phyloP scores from a whole-genome alignment of 2,888 invertebrate species.

The Actias luna region DNA sequence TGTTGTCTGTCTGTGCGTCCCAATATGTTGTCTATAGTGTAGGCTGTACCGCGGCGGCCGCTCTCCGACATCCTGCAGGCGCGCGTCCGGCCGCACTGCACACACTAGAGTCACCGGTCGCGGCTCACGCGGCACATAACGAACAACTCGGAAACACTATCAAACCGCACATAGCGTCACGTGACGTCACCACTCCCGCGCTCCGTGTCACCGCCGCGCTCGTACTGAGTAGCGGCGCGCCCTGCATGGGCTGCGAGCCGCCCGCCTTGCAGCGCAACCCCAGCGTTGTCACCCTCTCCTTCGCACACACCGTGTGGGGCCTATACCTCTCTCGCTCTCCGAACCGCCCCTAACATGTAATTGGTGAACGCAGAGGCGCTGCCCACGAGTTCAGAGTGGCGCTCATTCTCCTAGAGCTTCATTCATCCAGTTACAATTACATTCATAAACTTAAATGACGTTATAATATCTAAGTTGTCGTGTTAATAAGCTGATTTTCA shows the following conservation, averaged over 20 bases:
- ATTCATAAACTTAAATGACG: not conserved
- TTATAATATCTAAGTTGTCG: not conserved
- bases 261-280: not conserved
- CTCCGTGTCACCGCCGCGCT: constrained; percentile 1
- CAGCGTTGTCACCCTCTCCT: not conserved
- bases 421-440: not conserved
- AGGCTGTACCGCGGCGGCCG: constrained; percentile 63
- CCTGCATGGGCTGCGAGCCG: not conserved
- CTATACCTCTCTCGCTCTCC: not conserved
- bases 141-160: not conserved
- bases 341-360: constrained; percentile 17
- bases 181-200: constrained; percentile 3
- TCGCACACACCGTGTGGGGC: not conserved
- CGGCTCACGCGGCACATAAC: constrained; percentile 10
- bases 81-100: constrained; percentile 26
- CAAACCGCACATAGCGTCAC: not conserved
- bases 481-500: not conserved
- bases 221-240: constrained; percentile 2
- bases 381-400: constrained; percentile 16
- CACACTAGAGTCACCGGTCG: constrained; percentile 16
- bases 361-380: constrained; percentile 18
- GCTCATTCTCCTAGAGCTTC: constrained; percentile 12
- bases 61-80: constrained; percentile 44
- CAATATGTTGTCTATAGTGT: constrained; percentile 72
- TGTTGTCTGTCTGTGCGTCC: constrained; percentile 43